Evolutionary conservation across 2,797 vertebrate genomes (phyloP), one percentile per base, ranked within the genome.

Genomic region (Ispidina lecontei): DNA sequence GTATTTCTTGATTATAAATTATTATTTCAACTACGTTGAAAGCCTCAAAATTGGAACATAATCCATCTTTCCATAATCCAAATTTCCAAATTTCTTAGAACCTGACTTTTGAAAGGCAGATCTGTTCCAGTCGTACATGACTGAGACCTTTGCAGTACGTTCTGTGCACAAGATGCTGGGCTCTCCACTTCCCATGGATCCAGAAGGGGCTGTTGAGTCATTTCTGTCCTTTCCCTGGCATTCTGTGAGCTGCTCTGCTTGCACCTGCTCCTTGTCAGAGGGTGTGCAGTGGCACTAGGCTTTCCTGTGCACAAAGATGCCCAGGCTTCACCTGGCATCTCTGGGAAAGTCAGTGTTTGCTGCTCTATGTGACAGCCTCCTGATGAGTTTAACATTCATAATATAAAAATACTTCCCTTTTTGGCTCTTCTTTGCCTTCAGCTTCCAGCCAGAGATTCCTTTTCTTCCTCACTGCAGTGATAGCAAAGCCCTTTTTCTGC

Each of bases 31-130:
- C 23, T 65, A 6, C 0, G 0, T 39, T 59, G 67, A 63, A 84
- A 89, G 31, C 43, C 39, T 78, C 26, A 15, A 63, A 83, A 64
- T 25, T 17, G 31, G 49, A 64, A 41, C 0, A 0, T 49, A 29
- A 6, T 28, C 18, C 11, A 0, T 39, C 14, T 68, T 71, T 76
- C 37, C 0, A 0, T 52, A 29, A 6, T n/a, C 18, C 11, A 0
- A 43, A 20, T 58, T 71, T 76, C 28, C 64, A 51, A 10, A 25
- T 31, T 31, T 20, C 28, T 79, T 60, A 33, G 26, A 16, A 54
- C 6, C 25, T 37, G 63, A 17, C n/a, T 70, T 49, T 20, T 49
- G 14, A 16, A 78, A 75, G 56, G 59, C 62, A 46, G 44, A 31
- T 18, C 9, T 43, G 3, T 7, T 59, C 31, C 2, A 1, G n/a